Evolutionary conservation across 2,797 vertebrate species (phyloP).

Genomic region (Trachops cirrhosus): DNA sequence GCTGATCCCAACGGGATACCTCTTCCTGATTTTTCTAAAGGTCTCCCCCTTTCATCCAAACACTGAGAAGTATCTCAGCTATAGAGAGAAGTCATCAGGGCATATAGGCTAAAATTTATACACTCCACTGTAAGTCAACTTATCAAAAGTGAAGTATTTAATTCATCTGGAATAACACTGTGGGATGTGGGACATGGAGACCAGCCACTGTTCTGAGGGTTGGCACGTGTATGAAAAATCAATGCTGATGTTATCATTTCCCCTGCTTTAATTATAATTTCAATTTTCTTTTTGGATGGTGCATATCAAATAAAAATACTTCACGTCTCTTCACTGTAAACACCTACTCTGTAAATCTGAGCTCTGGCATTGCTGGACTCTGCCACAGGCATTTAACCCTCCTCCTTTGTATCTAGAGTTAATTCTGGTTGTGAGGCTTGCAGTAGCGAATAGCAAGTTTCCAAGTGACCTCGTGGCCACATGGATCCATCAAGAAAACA

Average conservation of each 20-base stretch:
- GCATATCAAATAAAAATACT: slow-evolving; percentile 54
- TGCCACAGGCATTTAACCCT: neutral
- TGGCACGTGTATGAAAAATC: slow-evolving; percentile 53
- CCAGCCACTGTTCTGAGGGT: slow-evolving; percentile 29
- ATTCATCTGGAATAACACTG: slow-evolving; percentile 40
- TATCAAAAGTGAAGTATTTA: slow-evolving; percentile 59
- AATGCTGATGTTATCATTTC: slow-evolving; percentile 57
- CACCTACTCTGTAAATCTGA: slow-evolving; percentile 54
- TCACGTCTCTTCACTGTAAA: slow-evolving; percentile 56
- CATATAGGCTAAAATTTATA: slow-evolving; percentile 64
- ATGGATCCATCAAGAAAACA: neutral
- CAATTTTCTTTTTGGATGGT: slow-evolving; percentile 62
- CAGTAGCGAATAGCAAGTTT: neutral
- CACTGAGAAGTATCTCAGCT: slow-evolving; percentile 57
- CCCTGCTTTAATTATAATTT: slow-evolving; percentile 67
- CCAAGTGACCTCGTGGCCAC: neutral
- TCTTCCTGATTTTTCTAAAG: slow-evolving; percentile 66
- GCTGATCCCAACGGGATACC: slow-evolving; percentile 50
- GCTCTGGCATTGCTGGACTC: neutral
- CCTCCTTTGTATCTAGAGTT: neutral
- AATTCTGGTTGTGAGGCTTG: slow-evolving; percentile 7
- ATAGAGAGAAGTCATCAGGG: slow-evolving; percentile 58
- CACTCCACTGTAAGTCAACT: slow-evolving; percentile 29
- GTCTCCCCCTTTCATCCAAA: slow-evolving; percentile 64
- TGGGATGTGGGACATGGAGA: neutral